Evolutionary conservation across 2,888 invertebrate species (phyloP).

Genomic region (Gibbula magus): DNA sequence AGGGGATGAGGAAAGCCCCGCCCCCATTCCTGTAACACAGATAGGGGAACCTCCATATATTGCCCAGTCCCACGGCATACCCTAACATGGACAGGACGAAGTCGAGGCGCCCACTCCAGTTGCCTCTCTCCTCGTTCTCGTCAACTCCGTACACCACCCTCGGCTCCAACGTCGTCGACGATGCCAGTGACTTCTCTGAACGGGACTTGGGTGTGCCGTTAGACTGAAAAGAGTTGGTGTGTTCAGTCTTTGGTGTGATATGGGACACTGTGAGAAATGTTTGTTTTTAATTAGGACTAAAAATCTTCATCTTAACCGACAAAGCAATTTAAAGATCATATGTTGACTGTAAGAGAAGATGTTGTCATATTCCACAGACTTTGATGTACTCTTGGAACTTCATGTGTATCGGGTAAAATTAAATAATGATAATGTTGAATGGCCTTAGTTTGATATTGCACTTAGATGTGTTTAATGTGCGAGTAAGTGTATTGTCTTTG

Average conservation of each 20-base stretch:
- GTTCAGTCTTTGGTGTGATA: not conserved
- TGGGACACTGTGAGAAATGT: not conserved
- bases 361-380: too few species aligned
- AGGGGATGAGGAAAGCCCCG: constrained; percentile 73
- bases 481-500: too few species aligned
- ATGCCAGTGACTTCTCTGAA: not conserved
- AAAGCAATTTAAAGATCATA: too few species aligned
- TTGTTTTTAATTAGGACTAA: not conserved
- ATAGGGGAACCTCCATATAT: constrained; percentile 82
- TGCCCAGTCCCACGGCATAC: constrained; percentile 70
- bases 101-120: constrained; percentile 78
- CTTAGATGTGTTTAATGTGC: too few species aligned
- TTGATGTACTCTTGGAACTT: too few species aligned
- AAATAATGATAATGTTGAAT: too few species aligned
- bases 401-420: too few species aligned
- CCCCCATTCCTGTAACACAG: constrained; percentile 70
- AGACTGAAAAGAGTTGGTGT: not conserved
- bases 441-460: too few species aligned
- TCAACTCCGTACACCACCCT: constrained; percentile 62
- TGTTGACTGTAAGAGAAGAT: too few species aligned
- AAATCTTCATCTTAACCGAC: too few species aligned
- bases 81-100: constrained; percentile 75
- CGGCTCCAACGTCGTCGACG: not conserved
- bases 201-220: not conserved
- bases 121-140: constrained; percentile 76